These are phyloP conservation scores for Myotis vivesi DNA, from an alignment of 2,797 vertebrate species.

Conservation along the genomic window DNA sequence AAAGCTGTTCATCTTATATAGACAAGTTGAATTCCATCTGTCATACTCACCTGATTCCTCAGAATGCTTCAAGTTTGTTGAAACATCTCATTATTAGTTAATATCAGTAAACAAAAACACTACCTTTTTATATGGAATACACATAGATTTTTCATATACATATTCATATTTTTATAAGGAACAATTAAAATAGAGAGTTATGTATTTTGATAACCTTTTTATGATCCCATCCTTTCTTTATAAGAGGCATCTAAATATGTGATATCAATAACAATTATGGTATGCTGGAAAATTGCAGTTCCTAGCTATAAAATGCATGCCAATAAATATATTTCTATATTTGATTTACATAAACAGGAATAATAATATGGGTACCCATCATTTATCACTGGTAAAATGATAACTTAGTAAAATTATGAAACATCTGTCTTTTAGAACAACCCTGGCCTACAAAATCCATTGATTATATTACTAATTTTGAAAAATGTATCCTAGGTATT, in stretches of 20 bases:
- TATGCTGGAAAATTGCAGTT: neutral
- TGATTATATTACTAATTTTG: conserved; percentile 7
- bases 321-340: conserved; percentile 23
- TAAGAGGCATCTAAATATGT: neutral
- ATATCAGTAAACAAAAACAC: neutral
- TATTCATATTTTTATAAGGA: neutral
- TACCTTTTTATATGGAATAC: neutral
- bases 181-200: neutral
- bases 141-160: neutral
- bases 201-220: neutral
- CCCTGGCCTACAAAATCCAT: neutral
- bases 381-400: conserved; percentile 30
- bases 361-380: neutral
- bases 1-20: neutral
- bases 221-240: neutral
- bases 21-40: neutral
- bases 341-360: conserved; percentile 24
- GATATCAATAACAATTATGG: neutral
- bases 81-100: neutral
- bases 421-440: conserved; percentile 19
- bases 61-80: neutral
- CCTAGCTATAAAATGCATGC: neutral
- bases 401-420: conserved; percentile 55
- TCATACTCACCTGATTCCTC: neutral
- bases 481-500: neutral